phyloP scores from a whole-genome alignment of 2,113 vertebrate species.

The Aegypius monachus region DNA sequence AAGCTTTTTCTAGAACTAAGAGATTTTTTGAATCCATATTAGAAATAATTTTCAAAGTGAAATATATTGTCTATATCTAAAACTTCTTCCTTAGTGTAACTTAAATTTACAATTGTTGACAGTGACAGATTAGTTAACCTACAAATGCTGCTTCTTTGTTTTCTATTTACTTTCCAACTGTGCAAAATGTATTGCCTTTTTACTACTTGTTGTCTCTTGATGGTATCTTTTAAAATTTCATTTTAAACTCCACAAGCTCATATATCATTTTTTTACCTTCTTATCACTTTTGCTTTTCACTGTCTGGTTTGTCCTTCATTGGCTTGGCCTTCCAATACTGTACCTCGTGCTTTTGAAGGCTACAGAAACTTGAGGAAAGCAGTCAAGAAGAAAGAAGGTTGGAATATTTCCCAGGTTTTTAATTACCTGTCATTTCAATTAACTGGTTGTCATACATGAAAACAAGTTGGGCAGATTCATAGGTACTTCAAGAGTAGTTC shows the following conservation, averaged over 20 bases:
- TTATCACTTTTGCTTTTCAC: constrained; percentile 76
- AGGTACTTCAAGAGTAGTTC: not conserved
- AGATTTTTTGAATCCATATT: not conserved
- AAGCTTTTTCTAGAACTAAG: not conserved
- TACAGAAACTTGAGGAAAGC: constrained; percentile 87
- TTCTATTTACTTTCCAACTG: constrained; percentile 63
- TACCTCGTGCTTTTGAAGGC: constrained; percentile 85
- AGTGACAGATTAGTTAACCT: constrained; percentile 7
- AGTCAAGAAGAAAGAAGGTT: constrained; percentile 89
- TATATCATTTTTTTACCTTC: constrained; percentile 77
- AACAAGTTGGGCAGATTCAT: constrained; percentile 50
- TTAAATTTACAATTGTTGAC: not conserved
- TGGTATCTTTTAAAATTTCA: constrained; percentile 71
- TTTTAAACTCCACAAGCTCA: constrained; percentile 76
- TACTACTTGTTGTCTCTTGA: constrained; percentile 72
- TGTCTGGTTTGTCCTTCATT: constrained; percentile 82
- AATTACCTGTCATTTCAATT: constrained; percentile 74
- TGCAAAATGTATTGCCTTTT: constrained; percentile 74
- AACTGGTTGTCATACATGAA: constrained; percentile 66
- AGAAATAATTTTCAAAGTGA: not conserved
- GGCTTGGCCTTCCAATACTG: constrained; percentile 79
- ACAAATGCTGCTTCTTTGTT: constrained; percentile 38
- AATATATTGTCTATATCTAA: not conserved
- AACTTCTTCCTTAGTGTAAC: not conserved
- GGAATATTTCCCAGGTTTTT: constrained; percentile 82